Conservation (phyloP, 2,888 invertebrate genomes). For the Plagodis pulveraria region DNA sequence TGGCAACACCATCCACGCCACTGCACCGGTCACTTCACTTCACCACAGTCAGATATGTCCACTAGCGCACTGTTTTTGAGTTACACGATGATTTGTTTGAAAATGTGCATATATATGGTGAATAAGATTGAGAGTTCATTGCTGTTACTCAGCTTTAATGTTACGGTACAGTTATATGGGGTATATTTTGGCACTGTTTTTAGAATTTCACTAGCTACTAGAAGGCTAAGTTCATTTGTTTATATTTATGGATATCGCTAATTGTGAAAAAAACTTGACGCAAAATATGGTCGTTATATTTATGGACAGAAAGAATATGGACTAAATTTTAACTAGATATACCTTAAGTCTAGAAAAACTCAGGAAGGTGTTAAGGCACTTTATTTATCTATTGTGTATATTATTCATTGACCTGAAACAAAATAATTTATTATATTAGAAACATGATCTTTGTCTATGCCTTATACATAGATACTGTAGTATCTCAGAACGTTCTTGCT, state of each 20-base stretch:
- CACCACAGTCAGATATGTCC: constrained; percentile 3
- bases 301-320: constrained; percentile 44
- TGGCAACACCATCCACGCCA: constrained; percentile 76
- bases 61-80: neutral
- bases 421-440: constrained; percentile 17
- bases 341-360: constrained; percentile 34
- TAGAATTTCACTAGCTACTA: too few species aligned
- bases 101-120: too few species aligned
- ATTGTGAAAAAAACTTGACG: constrained; percentile 7
- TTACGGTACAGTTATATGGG: too few species aligned
- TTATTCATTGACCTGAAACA: constrained; percentile 59
- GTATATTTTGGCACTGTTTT: too few species aligned
- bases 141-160: too few species aligned
- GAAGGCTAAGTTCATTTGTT: neutral
- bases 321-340: constrained; percentile 30
- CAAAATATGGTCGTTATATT: constrained; percentile 23
- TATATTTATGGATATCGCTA: neutral
- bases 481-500: too few species aligned
- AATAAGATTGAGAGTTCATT: too few species aligned
- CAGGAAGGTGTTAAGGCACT: constrained; percentile 72
- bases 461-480: neutral
- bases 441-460: neutral
- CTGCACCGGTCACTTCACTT: constrained; percentile 38
- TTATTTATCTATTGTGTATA: constrained; percentile 50
- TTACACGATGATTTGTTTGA: too few species aligned